These are phyloP conservation scores for Acropora yongei DNA, from an alignment of 64 coral and sea anemone species.

Conservation along the genomic window DNA sequence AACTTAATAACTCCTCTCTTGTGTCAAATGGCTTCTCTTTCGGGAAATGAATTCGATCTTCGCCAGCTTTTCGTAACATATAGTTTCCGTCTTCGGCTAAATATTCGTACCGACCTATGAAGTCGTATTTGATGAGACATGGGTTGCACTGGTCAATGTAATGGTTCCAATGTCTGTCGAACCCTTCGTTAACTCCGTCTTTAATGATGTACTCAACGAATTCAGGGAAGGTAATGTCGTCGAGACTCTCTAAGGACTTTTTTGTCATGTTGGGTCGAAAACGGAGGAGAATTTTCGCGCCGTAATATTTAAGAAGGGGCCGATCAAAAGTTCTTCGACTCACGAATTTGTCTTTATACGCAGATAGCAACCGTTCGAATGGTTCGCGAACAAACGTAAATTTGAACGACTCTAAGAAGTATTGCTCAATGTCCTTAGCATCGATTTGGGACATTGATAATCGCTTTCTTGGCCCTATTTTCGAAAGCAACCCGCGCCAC, in stretches of 20 bases:
- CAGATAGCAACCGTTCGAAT: conserved; percentile 14
- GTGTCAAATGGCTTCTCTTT: neutral
- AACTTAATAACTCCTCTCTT: neutral
- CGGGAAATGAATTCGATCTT: neutral
- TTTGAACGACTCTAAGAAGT: neutral
- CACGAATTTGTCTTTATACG: conserved; percentile 7
- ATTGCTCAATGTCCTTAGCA: neutral
- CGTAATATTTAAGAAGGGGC: neutral
- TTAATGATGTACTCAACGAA: conserved; percentile 19
- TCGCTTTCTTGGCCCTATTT: neutral
- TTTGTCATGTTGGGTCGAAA: neutral
- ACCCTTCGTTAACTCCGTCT: neutral
- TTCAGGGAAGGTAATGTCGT: neutral
- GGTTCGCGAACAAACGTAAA: conserved; percentile 25
- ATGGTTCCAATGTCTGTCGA: neutral
- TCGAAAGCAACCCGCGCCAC: neutral
- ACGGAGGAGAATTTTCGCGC: neutral
- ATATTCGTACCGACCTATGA: conserved; percentile 16
- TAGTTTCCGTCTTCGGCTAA: neutral
- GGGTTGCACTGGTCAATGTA: neutral
- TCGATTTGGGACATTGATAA: neutral
- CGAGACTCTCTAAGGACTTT: neutral
- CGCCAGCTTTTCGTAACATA: neutral
- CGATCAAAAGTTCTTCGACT: neutral
- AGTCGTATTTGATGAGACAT: neutral